Percentiles rank a stretch among this genome's conserved stretches.
phyloP scores from a whole-genome alignment of 2,113 vertebrate species.

The Benitochromis conjunctus region DNA sequence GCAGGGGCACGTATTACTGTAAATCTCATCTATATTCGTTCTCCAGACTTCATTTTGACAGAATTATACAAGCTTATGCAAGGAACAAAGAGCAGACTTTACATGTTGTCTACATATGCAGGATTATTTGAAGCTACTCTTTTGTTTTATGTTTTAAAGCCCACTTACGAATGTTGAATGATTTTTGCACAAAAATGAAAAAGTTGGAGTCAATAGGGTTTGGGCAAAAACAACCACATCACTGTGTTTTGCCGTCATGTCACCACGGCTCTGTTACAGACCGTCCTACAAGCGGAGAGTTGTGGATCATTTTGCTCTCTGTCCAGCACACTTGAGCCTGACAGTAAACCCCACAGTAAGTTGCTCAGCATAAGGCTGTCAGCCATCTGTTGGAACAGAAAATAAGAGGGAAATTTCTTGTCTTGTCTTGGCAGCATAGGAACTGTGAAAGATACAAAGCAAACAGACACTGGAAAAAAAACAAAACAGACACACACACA shows the following conservation, averaged over 20 bases:
- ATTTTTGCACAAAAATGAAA: neutral
- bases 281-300: neutral
- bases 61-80: neutral
- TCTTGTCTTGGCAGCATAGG: conserved; percentile 20
- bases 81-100: neutral
- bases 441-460: conserved; percentile 8
- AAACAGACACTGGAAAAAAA: conserved; percentile 4
- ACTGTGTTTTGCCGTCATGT: neutral
- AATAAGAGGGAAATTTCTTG: neutral
- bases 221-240: rapidly evolving
- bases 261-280: neutral
- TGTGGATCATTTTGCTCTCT: neutral
- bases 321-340: neutral
- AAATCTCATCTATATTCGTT: neutral
- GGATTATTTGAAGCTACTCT: neutral
- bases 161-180: neutral
- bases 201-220: neutral
- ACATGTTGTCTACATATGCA: neutral
- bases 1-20: neutral
- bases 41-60: neutral
- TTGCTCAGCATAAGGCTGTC: neutral
- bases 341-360: neutral
- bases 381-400: neutral
- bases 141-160: neutral
- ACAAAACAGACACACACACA: neutral